Conservation (phyloP, 2,797 vertebrate genomes). For the Peromyscus melanophrys region DNA sequence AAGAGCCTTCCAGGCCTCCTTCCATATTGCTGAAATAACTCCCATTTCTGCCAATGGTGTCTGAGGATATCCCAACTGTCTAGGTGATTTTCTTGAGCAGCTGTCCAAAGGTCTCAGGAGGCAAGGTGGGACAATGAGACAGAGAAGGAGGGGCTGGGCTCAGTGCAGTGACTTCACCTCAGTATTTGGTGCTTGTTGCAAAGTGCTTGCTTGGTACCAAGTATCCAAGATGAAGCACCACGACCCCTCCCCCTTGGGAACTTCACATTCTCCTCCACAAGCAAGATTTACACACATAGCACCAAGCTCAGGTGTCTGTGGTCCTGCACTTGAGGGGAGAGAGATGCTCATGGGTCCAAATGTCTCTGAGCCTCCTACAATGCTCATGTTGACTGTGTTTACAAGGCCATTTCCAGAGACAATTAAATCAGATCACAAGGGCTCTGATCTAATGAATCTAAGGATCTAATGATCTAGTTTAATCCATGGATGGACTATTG, state of each 20-base stretch:
- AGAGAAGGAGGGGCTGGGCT: background rate
- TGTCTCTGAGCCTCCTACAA: background rate
- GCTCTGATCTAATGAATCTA: background rate
- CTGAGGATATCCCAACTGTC: background rate
- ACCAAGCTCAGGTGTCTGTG: background rate
- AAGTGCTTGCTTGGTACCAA: background rate
- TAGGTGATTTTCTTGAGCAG: background rate
- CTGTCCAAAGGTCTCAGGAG: background rate
- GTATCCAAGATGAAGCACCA: accelerated
- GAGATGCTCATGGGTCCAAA: background rate
- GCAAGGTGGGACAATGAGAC: background rate
- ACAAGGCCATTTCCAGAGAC: background rate
- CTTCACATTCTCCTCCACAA: background rate
- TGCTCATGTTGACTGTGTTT: background rate
- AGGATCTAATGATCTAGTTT: background rate
- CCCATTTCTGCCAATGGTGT: background rate
- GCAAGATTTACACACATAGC: background rate
- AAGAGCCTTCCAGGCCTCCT: background rate
- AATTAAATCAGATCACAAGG: background rate
- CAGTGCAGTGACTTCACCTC: background rate
- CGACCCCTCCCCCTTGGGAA: background rate
- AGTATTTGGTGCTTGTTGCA: too few relatives aligned
- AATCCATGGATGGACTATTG: background rate
- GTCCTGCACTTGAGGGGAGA: background rate
- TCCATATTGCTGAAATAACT: background rate